These are phyloP conservation scores for Drosophila nikananu DNA, from an alignment of 1,140 invertebrate species.

Conservation along the genomic window DNA sequence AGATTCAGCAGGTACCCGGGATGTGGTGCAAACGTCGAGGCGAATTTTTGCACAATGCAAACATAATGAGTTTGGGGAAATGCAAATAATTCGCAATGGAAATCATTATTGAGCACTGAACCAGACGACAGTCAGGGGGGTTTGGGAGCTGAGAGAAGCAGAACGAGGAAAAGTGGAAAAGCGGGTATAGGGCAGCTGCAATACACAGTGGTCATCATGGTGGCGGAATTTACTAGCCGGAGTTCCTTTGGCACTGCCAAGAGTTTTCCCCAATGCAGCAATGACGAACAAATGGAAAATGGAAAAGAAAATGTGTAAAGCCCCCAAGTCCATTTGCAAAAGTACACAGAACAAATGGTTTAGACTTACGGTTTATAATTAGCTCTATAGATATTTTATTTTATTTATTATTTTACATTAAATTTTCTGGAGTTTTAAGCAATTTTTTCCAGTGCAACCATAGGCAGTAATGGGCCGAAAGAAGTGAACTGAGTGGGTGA, in stretches of 20 bases:
- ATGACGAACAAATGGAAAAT: conserved; percentile 24
- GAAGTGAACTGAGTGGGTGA: conserved; percentile 20
- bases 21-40: conserved; percentile 28
- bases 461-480: conserved; percentile 28
- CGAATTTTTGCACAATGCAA: conserved; percentile 70
- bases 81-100: conserved; percentile 77
- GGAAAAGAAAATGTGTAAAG: conserved; percentile 29
- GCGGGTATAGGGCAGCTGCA: conserved; percentile 8
- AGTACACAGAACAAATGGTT: conserved; percentile 5
- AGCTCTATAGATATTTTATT: not conserved
- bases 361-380: not conserved
- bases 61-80: conserved; percentile 79
- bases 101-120: conserved; percentile 77
- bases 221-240: not conserved
- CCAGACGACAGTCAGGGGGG: conserved; percentile 43
- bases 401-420: not conserved
- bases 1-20: conserved; percentile 44
- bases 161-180: too few relatives aligned
- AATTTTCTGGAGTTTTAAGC: not conserved
- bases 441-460: conserved; percentile 9
- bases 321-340: conserved; percentile 4
- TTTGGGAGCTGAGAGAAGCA: not conserved
- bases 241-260: conserved; percentile 35
- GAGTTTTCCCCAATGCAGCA: conserved; percentile 28
- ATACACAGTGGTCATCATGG: conserved; percentile 55